A percentile compares a stretch with the other conserved stretches of the same genome.
These are phyloP conservation scores for Monoplex corrugatus DNA, from an alignment of 2,888 invertebrate genomes.

Conservation along the genomic window DNA sequence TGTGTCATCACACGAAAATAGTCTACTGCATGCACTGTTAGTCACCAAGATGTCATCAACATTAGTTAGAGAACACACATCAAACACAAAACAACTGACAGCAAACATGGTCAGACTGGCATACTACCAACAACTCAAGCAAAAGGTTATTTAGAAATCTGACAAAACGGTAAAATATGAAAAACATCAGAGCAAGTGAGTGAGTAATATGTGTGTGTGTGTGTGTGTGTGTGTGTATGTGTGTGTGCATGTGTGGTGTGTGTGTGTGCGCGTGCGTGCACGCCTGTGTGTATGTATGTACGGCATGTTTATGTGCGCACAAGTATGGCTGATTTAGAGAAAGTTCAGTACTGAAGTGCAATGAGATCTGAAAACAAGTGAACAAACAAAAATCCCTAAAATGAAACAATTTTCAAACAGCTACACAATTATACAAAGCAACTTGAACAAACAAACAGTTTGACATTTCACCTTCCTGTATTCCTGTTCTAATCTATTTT, in stretches of 20 bases:
- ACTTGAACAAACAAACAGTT: too few species aligned
- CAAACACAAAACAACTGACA: background rate
- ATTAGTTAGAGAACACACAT: background rate
- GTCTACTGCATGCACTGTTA: conserved; percentile 32
- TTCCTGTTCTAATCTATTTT: too few species aligned
- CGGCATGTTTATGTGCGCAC: background rate
- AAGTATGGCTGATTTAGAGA: too few species aligned
- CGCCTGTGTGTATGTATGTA: background rate
- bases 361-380: too few species aligned
- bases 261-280: background rate
- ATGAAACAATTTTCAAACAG: too few species aligned
- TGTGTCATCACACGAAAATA: too few species aligned
- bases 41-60: background rate
- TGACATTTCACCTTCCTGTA: too few species aligned
- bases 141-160: background rate
- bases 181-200: background rate
- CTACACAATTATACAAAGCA: too few species aligned
- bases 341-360: too few species aligned
- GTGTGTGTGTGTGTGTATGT: background rate
- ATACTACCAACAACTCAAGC: background rate
- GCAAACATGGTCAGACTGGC: background rate
- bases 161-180: background rate
- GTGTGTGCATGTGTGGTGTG: background rate
- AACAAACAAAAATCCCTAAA: too few species aligned
- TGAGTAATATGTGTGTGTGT: background rate